These are phyloP conservation scores for Cepaea nemoralis DNA, from an alignment of 1,140 invertebrate genomes.

Conservation along the genomic window DNA sequence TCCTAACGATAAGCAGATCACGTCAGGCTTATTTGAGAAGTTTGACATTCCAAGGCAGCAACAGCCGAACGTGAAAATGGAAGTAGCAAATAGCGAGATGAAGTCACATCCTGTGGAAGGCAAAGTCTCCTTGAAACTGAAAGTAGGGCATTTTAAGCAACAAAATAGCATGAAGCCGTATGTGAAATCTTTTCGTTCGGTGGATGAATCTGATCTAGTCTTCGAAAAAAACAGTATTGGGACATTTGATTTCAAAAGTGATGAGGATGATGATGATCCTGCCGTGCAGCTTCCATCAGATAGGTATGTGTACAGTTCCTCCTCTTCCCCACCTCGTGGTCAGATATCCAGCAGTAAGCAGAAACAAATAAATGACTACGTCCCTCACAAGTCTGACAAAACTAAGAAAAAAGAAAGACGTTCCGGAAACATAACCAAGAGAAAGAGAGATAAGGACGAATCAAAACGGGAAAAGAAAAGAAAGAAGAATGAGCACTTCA, in stretches of 20 bases:
- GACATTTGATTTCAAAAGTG: slow-evolving; percentile 65
- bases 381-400: slow-evolving; percentile 56
- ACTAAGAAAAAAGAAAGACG: slow-evolving; percentile 59
- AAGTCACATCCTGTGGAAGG: slow-evolving; percentile 14
- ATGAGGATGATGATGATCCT: slow-evolving; percentile 58
- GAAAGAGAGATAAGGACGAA: slow-evolving; percentile 63
- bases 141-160: slow-evolving; percentile 33
- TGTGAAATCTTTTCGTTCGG: slow-evolving; percentile 16
- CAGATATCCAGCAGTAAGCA: slow-evolving; percentile 59
- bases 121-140: slow-evolving; percentile 35
- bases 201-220: slow-evolving; percentile 14
- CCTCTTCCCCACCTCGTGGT: slow-evolving; percentile 58
- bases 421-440: slow-evolving; percentile 58
- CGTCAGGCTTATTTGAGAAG: slow-evolving; percentile 45
- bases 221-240: slow-evolving; percentile 43
- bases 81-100: slow-evolving; percentile 14
- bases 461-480: slow-evolving; percentile 62
- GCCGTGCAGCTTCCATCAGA: slow-evolving; percentile 31
- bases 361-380: slow-evolving; percentile 44
- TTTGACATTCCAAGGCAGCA: slow-evolving; percentile 40
- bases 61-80: slow-evolving; percentile 26
- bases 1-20: slow-evolving; percentile 13
- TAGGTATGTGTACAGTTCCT: slow-evolving; percentile 53
- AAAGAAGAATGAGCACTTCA: slow-evolving; percentile 56
- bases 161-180: slow-evolving; percentile 35